phyloP scores from a whole-genome alignment of 2,888 invertebrate genomes.

The Cheilosia vernalis region DNA sequence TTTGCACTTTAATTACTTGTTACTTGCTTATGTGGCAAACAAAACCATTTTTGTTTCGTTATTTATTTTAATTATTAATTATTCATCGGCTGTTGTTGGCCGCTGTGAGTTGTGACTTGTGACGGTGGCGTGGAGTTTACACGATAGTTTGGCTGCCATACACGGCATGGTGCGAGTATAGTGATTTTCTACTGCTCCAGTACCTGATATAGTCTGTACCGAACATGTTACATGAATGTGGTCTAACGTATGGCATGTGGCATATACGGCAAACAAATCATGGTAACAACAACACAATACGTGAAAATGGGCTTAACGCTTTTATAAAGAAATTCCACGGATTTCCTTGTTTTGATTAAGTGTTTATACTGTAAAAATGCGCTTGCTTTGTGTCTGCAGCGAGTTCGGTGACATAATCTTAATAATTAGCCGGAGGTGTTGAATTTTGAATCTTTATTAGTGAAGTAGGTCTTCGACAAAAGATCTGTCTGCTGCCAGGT shows the following conservation, averaged over 20 bases:
- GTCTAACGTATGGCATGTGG: conserved; percentile 28
- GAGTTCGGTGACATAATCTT: conserved; percentile 28
- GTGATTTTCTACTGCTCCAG: conserved; percentile 14
- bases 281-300: conserved; percentile 9
- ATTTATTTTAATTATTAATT: conserved; percentile 54
- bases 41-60: conserved; percentile 12
- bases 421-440: conserved; percentile 17
- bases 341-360: conserved; percentile 39
- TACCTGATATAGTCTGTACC: conserved; percentile 4
- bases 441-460: conserved; percentile 1
- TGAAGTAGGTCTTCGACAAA: neutral
- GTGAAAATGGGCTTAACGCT: conserved; percentile 1
- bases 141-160: conserved; percentile 45
- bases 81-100: conserved; percentile 56
- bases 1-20: conserved; percentile 53
- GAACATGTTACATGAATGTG: conserved; percentile 19
- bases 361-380: conserved; percentile 11
- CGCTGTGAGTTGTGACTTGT: neutral
- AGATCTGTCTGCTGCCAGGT: neutral
- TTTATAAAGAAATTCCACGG: conserved; percentile 25
- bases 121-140: conserved; percentile 23
- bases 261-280: conserved; percentile 12
- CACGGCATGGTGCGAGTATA: neutral
- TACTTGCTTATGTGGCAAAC: conserved; percentile 55
- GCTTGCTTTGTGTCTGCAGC: conserved; percentile 1